Evolutionary conservation across 53 echinoderm and acorn worm species (phyloP), one percentile per base, ranked within the genome.

Genomic region (Luidia sarsii): DNA sequence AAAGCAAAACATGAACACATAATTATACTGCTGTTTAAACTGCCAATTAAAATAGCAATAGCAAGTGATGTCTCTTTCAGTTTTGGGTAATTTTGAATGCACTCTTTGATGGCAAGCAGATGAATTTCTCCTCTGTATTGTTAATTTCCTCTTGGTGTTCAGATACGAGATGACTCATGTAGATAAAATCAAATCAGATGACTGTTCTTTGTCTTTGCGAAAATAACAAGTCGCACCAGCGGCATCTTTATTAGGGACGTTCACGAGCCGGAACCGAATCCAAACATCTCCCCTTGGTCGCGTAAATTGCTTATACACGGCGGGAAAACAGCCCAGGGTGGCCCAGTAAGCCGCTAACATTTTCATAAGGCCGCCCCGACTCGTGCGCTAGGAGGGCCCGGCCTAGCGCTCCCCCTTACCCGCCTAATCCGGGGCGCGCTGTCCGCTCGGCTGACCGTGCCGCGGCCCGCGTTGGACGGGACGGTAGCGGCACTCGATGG

Each of bases 291-390:
- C 70, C 38, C 32, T 28, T 83, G 70, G 63, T 50, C 60, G 66
- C 57, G 70, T 70, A 83, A 83, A 83, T 83, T 83, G 83, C 83
- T 83, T 83, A 68, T 61, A 57, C 60, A 69, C 34, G 59, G 51
- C 70, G 59, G 43, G 62, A 69, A 83, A 83, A 83, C 83, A 83
- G 70, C 83, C 83, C 83, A 30, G 52, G 71, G 83, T 70, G 30
- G 48, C 46, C 18, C 38, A 46, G 22, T 83, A 83, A 83, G 83
- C 83, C 49, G 61, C 61, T 60, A 83, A 83, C 70, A 83, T 83
- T 83, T 70, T 83, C 83, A 22, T 68, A 83, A 70, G 30, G 22
- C 61, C 61, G 46, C 23, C 53, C 60, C 71, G 61, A 23, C 77
- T 65, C 19, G 21, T 45, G 38, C 61, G 57, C 57, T 27, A 41